Percentiles rank a stretch among this genome's conserved stretches.
Conservation (phyloP, 1,140 invertebrate species). For the Drosophila orosa region DNA sequence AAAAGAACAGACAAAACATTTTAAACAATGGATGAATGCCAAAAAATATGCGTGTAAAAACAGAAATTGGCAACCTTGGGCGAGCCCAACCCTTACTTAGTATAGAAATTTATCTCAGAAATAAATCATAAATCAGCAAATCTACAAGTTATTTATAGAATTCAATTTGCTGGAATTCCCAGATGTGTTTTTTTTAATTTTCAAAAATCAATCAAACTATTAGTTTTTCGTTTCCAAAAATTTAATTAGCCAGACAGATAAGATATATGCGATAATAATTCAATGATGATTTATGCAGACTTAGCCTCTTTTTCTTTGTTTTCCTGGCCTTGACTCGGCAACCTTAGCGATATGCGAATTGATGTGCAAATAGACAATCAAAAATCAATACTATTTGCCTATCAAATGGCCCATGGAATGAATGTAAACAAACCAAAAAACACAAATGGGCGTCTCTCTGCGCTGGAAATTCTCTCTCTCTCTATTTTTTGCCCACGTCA, state of each 20-base stretch:
- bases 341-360: slow-evolving; percentile 27
- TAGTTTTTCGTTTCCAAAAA: not conserved
- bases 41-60: slow-evolving; percentile 53
- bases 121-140: not conserved
- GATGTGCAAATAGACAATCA: slow-evolving; percentile 42
- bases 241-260: slow-evolving; percentile 41
- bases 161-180: slow-evolving; percentile 18
- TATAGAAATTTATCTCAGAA: slow-evolving; percentile 2
- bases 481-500: slow-evolving; percentile 45
- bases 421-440: slow-evolving; percentile 12
- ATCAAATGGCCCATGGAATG: slow-evolving; percentile 50
- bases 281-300: slow-evolving; percentile 41
- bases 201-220: slow-evolving; percentile 26
- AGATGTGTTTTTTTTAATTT: not conserved
- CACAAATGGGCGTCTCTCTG: slow-evolving; percentile 5
- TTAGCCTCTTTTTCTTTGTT: slow-evolving; percentile 11
- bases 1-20: slow-evolving; percentile 37
- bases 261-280: slow-evolving; percentile 28
- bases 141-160: slow-evolving; percentile 3
- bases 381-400: slow-evolving; percentile 58
- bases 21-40: slow-evolving; percentile 61
- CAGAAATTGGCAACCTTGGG: slow-evolving; percentile 45
- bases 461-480: slow-evolving; percentile 8
- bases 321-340: slow-evolving; percentile 39
- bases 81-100: not conserved